A percentile compares a stretch with the other conserved stretches of the same genome.
phyloP scores from a whole-genome alignment of 2,888 invertebrate species.

The Empis stercorea region DNA sequence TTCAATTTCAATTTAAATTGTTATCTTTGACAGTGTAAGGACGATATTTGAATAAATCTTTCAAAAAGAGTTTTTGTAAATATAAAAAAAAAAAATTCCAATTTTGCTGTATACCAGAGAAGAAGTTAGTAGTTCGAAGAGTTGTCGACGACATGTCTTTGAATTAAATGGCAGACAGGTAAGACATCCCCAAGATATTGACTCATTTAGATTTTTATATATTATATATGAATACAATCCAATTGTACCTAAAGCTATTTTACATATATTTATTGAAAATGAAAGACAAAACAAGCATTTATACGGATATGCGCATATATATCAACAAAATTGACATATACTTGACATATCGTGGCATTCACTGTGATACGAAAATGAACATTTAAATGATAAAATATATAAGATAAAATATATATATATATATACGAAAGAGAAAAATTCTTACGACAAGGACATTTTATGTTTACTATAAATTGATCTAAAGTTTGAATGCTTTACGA shows the following conservation, averaged over 20 bases:
- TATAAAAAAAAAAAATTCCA: constrained; percentile 15
- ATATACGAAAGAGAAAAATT: too few species aligned
- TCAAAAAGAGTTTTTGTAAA: too few species aligned
- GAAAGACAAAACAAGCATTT: constrained; percentile 5
- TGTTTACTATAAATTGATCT: too few species aligned
- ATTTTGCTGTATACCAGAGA: constrained; percentile 3
- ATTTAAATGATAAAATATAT: not conserved
- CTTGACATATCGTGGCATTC: constrained; percentile 1
- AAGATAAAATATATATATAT: too few species aligned
- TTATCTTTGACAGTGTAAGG: constrained; percentile 31
- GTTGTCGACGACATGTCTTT: constrained; percentile 23
- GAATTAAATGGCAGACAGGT: constrained; percentile 20
- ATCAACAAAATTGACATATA: not conserved
- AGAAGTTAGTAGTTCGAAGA: constrained; percentile 14
- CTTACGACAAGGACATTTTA: too few species aligned
- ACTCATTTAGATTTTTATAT: too few species aligned
- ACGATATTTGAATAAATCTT: constrained; percentile 28
- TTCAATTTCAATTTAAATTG: constrained; percentile 37
- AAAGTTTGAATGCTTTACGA: too few species aligned
- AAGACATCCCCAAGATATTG: constrained; percentile 9
- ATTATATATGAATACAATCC: too few species aligned
- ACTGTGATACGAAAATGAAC: not conserved
- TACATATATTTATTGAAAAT: not conserved
- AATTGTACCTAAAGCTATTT: too few species aligned
- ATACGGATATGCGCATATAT: too few species aligned